A percentile compares a stretch with the other conserved stretches of the same genome.
Conservation (phyloP, 1,140 invertebrate genomes). For the Diprion similis region DNA sequence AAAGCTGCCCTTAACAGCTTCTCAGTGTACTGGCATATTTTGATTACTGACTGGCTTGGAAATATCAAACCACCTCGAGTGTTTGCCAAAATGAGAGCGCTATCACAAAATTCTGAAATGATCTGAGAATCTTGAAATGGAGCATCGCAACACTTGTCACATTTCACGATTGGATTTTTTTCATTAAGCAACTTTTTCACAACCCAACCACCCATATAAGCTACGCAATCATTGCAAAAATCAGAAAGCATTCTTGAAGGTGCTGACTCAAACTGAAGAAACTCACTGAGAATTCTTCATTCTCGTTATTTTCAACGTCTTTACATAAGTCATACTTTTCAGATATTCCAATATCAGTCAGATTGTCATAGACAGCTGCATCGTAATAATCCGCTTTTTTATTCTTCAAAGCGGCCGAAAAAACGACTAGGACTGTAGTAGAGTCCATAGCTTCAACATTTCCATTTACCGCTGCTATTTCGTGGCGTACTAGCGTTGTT, state of each 20-base stretch:
- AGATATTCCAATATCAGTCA: conserved; percentile 17
- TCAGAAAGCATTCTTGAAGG: not conserved
- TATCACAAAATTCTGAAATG: not conserved
- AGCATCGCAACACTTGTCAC: conserved; percentile 23
- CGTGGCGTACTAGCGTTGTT: conserved; percentile 26
- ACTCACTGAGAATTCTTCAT: not conserved
- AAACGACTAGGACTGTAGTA: conserved; percentile 25
- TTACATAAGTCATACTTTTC: conserved; percentile 27
- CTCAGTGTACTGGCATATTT: conserved; percentile 17
- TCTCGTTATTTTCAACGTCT: not conserved
- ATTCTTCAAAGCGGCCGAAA: not conserved
- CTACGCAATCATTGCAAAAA: conserved; percentile 6
- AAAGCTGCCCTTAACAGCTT: not conserved
- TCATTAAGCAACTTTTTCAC: conserved; percentile 13
- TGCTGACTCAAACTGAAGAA: not conserved
- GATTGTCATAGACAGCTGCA: conserved; percentile 5
- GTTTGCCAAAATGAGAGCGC: not conserved
- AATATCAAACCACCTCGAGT: conserved; percentile 11
- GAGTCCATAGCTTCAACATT: conserved; percentile 29
- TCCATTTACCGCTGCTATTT: conserved; percentile 26
- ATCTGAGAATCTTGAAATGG: not conserved
- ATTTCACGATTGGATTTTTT: conserved; percentile 18
- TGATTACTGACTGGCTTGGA: conserved; percentile 7
- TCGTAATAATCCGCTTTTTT: conserved; percentile 9
- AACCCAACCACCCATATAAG: conserved; percentile 2